These are phyloP conservation scores for Balanococcus diminutus DNA, from an alignment of 2,888 invertebrate genomes.

Conservation along the genomic window DNA sequence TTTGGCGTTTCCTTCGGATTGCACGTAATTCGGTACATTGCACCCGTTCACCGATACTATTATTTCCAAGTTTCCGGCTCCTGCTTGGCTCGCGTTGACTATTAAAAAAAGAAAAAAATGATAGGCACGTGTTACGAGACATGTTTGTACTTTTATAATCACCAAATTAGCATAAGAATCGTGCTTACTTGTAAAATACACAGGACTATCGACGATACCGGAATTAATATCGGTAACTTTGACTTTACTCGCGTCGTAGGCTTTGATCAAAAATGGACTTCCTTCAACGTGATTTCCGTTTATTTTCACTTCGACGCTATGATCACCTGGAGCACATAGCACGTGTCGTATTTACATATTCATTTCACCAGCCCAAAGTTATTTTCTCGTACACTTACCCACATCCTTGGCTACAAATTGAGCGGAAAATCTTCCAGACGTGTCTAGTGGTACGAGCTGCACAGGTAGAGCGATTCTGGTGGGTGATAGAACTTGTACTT, in stretches of 20 bases:
- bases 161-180: neutral
- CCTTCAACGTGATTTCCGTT: slow-evolving; percentile 85
- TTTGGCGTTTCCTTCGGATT: slow-evolving; percentile 94
- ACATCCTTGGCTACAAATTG: slow-evolving; percentile 85
- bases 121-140: neutral
- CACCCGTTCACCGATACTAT: slow-evolving; percentile 95
- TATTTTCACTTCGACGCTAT: slow-evolving; percentile 81
- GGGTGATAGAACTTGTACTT: slow-evolving; percentile 73
- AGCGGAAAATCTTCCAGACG: slow-evolving; percentile 63
- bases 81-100: slow-evolving; percentile 70
- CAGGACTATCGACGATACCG: slow-evolving; percentile 88
- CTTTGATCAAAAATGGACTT: slow-evolving; percentile 93
- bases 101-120: no score
- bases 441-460: slow-evolving; percentile 60
- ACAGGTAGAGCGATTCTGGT: slow-evolving; percentile 61
- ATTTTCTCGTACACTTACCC: slow-evolving; percentile 64
- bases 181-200: slow-evolving; percentile 86
- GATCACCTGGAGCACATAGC: slow-evolving; percentile 68
- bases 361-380: neutral
- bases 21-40: slow-evolving; percentile 97
- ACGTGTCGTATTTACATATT: neutral
- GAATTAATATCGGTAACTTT: slow-evolving; percentile 91
- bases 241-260: slow-evolving; percentile 94
- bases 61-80: slow-evolving; percentile 96
- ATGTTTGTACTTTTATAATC: neutral